These are phyloP conservation scores for Popillia japonica DNA, from an alignment of 1,140 invertebrate genomes.

Conservation along the genomic window DNA sequence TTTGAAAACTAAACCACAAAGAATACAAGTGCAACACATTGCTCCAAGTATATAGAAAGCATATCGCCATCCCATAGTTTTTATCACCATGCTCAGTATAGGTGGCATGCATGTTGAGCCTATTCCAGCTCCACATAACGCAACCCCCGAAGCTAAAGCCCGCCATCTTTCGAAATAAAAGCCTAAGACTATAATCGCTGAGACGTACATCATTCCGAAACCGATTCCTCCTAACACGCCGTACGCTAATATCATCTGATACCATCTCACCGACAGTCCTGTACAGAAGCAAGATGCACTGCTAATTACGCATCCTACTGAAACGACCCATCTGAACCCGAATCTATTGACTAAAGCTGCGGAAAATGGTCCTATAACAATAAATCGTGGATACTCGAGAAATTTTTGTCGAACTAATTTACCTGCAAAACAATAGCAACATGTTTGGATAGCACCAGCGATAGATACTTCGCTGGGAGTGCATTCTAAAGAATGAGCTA, in stretches of 20 bases:
- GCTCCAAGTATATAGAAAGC: conserved; percentile 64
- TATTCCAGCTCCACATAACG: conserved; percentile 82
- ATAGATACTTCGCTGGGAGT: conserved; percentile 67
- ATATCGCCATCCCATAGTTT: conserved; percentile 63
- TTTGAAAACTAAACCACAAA: conserved; percentile 48
- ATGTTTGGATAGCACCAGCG: conserved; percentile 73
- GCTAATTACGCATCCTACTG: conserved; percentile 71
- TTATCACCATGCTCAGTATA: conserved; percentile 63
- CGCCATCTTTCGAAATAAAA: conserved; percentile 85
- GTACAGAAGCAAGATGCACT: conserved; percentile 66
- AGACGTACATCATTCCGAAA: conserved; percentile 87
- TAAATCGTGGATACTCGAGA: background rate
- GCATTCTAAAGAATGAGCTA: conserved; percentile 66
- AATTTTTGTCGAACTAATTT: conserved; percentile 23
- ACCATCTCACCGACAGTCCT: conserved; percentile 65
- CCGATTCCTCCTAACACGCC: conserved; percentile 80
- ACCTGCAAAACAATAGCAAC: conserved; percentile 77
- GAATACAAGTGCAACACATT: conserved; percentile 41
- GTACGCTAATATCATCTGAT: conserved; percentile 69
- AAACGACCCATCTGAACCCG: conserved; percentile 75
- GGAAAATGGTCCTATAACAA: conserved; percentile 76
- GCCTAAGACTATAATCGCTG: conserved; percentile 78
- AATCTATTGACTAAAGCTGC: conserved; percentile 76
- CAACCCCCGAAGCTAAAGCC: conserved; percentile 79
- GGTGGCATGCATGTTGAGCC: conserved; percentile 75